These are phyloP conservation scores for Nysson spinosus DNA, from an alignment of 2,888 invertebrate genomes.

Conservation along the genomic window DNA sequence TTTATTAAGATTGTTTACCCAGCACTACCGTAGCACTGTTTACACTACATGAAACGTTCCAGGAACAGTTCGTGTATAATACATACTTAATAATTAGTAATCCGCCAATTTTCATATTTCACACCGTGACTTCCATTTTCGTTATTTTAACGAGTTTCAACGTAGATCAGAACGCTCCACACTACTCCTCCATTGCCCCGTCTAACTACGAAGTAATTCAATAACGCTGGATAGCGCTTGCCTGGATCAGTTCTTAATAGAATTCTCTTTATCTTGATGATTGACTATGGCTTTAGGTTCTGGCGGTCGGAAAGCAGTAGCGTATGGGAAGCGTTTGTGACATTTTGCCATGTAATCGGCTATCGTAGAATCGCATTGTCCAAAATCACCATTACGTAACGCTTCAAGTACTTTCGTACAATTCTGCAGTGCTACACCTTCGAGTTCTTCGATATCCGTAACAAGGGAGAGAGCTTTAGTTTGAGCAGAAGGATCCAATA, in stretches of 20 bases:
- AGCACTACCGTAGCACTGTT: slow-evolving; percentile 62
- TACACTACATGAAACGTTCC: slow-evolving; percentile 54
- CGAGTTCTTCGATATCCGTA: slow-evolving; percentile 79
- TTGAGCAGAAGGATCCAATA: slow-evolving; percentile 84
- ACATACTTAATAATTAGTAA: slow-evolving; percentile 54
- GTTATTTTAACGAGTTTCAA: slow-evolving; percentile 34
- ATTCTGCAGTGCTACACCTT: slow-evolving; percentile 81
- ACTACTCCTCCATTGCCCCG: slow-evolving; percentile 42
- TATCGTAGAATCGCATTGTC: slow-evolving; percentile 82
- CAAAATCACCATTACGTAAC: slow-evolving; percentile 89
- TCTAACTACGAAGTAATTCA: slow-evolving; percentile 58
- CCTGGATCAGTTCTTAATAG: slow-evolving; percentile 72
- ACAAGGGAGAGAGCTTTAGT: slow-evolving; percentile 82
- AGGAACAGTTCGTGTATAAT: slow-evolving; percentile 62
- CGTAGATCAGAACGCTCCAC: slow-evolving; percentile 35
- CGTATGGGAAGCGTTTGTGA: slow-evolving; percentile 87
- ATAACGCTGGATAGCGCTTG: slow-evolving; percentile 58
- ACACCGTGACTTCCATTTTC: slow-evolving; percentile 33
- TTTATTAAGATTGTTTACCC: slow-evolving; percentile 69
- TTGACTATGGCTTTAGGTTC: slow-evolving; percentile 63
- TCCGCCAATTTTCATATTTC: slow-evolving; percentile 46
- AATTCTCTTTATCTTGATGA: slow-evolving; percentile 72
- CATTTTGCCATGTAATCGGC: slow-evolving; percentile 86
- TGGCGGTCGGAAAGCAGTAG: slow-evolving; percentile 83
- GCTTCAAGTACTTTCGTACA: slow-evolving; percentile 89